Evolutionary conservation across 2,888 invertebrate species (phyloP).

Genomic region (Scaptomyza caliginosa): DNA sequence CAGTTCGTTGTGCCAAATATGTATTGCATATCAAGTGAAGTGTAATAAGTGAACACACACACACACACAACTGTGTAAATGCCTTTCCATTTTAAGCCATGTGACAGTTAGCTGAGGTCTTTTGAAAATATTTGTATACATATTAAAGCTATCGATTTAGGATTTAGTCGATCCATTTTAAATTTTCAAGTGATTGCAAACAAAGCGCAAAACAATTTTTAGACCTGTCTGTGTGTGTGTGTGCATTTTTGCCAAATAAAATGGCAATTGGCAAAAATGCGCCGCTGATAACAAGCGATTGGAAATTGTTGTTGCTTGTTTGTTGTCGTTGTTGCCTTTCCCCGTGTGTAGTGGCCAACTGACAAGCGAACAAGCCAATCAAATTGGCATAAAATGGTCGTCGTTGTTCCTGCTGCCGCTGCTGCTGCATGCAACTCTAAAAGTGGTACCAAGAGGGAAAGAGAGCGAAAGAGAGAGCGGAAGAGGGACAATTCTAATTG

Average conservation of each 20-base stretch:
- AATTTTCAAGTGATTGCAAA: slow-evolving; percentile 7
- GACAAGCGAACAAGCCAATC: slow-evolving; percentile 59
- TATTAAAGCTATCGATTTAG: slow-evolving; percentile 47
- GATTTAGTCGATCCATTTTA: background rate
- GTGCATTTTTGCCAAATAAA: slow-evolving; percentile 48
- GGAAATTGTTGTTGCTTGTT: slow-evolving; percentile 15
- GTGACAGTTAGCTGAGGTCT: slow-evolving; percentile 35
- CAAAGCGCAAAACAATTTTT: slow-evolving; percentile 37
- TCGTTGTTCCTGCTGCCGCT: background rate
- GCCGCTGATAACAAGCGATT: slow-evolving; percentile 32
- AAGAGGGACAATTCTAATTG: slow-evolving; percentile 54
- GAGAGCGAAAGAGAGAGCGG: background rate
- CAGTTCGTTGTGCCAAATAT: slow-evolving; percentile 42
- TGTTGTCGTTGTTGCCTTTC: background rate
- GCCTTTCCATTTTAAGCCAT: slow-evolving; percentile 57
- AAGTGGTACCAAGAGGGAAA: background rate
- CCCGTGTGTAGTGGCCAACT: slow-evolving; percentile 1
- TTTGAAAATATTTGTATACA: slow-evolving; percentile 26
- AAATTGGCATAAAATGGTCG: slow-evolving; percentile 65
- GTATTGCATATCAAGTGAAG: slow-evolving; percentile 67
- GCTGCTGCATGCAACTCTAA: slow-evolving; percentile 13
- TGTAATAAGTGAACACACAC: slow-evolving; percentile 41
- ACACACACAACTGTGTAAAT: slow-evolving; percentile 52
- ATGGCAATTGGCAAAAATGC: slow-evolving; percentile 38
- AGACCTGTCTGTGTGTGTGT: slow-evolving; percentile 1